These are phyloP conservation scores for Synanthedon tipuliformis DNA, from an alignment of 2,888 invertebrate species.

Conservation along the genomic window DNA sequence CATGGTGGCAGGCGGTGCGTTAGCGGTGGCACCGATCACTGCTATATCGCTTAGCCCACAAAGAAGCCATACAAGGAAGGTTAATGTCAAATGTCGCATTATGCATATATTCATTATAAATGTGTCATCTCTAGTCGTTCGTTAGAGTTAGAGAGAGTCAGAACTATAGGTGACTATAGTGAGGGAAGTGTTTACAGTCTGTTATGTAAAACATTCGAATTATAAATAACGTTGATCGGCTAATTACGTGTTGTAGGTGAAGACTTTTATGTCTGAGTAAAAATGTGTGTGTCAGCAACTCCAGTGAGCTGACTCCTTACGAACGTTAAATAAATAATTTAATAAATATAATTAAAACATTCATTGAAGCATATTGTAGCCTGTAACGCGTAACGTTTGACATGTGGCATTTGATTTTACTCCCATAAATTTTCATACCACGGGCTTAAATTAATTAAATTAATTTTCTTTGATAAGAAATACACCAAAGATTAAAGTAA, in stretches of 20 bases:
- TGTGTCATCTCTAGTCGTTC: not conserved
- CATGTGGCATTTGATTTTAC: too few species aligned
- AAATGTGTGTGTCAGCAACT: too few species aligned
- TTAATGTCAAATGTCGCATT: constrained; percentile 13
- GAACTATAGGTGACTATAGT: not conserved
- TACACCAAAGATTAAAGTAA: too few species aligned
- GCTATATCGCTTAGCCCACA: constrained; percentile 2
- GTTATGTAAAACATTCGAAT: not conserved
- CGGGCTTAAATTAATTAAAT: too few species aligned
- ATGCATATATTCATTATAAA: not conserved
- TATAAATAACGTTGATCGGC: not conserved
- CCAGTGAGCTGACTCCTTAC: too few species aligned
- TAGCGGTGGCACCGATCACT: constrained; percentile 2
- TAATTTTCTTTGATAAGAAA: too few species aligned
- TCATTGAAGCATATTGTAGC: too few species aligned
- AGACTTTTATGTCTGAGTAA: constrained; percentile 5
- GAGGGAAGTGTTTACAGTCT: too few species aligned
- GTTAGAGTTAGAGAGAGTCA: not conserved
- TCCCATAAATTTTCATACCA: too few species aligned
- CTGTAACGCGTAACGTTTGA: too few species aligned
- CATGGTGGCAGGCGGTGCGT: constrained; percentile 32
- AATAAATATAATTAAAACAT: too few species aligned
- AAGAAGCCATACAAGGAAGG: constrained; percentile 18
- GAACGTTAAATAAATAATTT: too few species aligned
- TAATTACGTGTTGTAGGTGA: constrained; percentile 6